Evolutionary conservation across 2,797 vertebrate genomes (phyloP).

Genomic region (Orientallactaga sibirica): DNA sequence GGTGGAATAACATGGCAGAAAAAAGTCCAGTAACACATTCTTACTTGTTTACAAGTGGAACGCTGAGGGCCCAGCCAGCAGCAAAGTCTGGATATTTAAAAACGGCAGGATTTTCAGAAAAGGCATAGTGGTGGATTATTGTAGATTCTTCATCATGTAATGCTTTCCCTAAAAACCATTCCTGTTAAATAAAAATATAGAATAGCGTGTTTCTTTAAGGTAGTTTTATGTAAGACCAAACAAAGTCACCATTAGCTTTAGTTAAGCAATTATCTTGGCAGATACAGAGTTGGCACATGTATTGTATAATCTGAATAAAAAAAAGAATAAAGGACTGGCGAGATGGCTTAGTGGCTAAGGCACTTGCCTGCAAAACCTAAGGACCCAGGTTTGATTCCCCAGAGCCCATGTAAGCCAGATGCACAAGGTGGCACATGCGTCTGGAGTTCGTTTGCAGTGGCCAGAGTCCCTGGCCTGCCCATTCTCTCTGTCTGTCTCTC

Average conservation of each 20-base stretch:
- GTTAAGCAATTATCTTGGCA: constrained; percentile 11
- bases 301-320: constrained; percentile 43
- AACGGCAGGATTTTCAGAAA: constrained; percentile 95
- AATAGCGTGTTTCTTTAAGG: not conserved
- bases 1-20: not conserved
- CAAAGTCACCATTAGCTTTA: not conserved
- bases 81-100: constrained; percentile 98
- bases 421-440: too few relatives aligned
- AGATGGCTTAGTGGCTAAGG: too few relatives aligned
- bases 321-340: constrained; percentile 18
- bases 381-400: too few relatives aligned
- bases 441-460: too few relatives aligned
- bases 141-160: constrained; percentile 96
- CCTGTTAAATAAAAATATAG: constrained; percentile 89
- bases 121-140: constrained; percentile 99
- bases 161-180: constrained; percentile 97
- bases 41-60: constrained; percentile 95
- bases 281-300: constrained; percentile 9
- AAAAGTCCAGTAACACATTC: constrained; percentile 67
- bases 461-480: too few relatives aligned
- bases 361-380: too few relatives aligned
- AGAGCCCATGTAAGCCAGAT: too few relatives aligned
- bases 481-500: too few relatives aligned
- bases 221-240: not conserved
- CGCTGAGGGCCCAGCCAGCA: constrained; percentile 96